phyloP scores from a whole-genome alignment of 2,888 invertebrate genomes.

The Crocallis elinguaria region DNA sequence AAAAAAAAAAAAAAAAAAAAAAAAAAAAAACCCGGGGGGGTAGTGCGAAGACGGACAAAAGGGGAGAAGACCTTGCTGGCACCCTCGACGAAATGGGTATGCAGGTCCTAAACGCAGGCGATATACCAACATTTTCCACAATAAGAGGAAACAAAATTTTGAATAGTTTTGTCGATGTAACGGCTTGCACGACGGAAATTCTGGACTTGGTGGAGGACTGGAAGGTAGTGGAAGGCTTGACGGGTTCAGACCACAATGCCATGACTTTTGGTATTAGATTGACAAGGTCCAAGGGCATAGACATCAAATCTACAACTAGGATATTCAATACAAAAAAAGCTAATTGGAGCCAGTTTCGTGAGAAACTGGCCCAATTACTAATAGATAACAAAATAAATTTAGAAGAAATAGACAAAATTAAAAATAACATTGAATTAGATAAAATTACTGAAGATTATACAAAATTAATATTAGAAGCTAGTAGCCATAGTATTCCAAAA shows the following conservation, averaged over 20 bases:
- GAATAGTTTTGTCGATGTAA: neutral
- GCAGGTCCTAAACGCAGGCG: neutral
- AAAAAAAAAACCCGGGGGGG: too few species aligned
- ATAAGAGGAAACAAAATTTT: neutral
- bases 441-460: neutral
- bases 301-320: neutral
- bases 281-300: neutral
- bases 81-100: neutral
- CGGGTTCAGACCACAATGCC: neutral
- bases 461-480: neutral
- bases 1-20: too few species aligned
- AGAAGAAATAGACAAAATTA: neutral
- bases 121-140: neutral
- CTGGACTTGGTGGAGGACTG: neutral
- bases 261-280: too few species aligned
- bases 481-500: neutral
- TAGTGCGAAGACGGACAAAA: neutral
- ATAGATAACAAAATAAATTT: neutral
- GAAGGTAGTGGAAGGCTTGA: neutral
- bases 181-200: neutral
- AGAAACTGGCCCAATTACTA: neutral
- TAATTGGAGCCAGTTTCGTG: neutral
- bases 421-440: neutral
- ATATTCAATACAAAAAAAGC: neutral
- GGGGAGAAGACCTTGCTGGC: neutral